Base-by-base conservation (phyloP, 30 jellyfish, hydroid and myxozoan genomes). In the Rhopilema esculentum region DNA sequence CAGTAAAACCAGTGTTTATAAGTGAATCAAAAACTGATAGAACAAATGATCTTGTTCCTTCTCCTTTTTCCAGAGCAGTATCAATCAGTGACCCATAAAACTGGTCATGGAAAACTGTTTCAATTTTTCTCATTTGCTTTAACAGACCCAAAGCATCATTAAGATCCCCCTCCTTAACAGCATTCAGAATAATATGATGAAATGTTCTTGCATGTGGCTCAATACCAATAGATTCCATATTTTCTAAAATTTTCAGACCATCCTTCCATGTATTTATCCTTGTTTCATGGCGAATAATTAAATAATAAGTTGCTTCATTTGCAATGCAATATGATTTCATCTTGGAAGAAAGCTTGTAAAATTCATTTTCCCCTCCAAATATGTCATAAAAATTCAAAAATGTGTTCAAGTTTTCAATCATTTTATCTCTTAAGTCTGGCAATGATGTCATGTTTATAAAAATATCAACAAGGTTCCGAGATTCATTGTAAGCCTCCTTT, bases 281-380 rank as follows among this genome's bases (percentile, higher is more conserved):
- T 79, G 65, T 53, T 62, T 65, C 57, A 18, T 85, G 85, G 21
- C 88, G 78, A 7, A 85, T 74, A 26, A 67, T 18, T 29, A 80
- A 49, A 80, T 26, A 80, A 65, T 80, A 80, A 15, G 90, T 80
- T n/a, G 90, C 76, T 33, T 80, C 90, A 80, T 80, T 66, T 50
- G 80, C 90, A 18, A 80, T 9, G 17, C 70, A 15, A 2, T 8
- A 62, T 80, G 72, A 65, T 67, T 80, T 29, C 90, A 80, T 80
- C 25, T 48, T 65, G 21, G 63, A 32, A 4, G 33, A 24, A 40
- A 80, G 90, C 23, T 65, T 4, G 23, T 40, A 25, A 80, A 80
- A 80, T 0, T 80, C 68, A 6, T 27, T 12, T 66, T 25, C 23
- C 49, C n/a, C n/a, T 12, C 40, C 53, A 15, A 80, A 80, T 19